Evolutionary conservation across 2,888 invertebrate species (phyloP).

Genomic region (Anthophora plumipes): DNA sequence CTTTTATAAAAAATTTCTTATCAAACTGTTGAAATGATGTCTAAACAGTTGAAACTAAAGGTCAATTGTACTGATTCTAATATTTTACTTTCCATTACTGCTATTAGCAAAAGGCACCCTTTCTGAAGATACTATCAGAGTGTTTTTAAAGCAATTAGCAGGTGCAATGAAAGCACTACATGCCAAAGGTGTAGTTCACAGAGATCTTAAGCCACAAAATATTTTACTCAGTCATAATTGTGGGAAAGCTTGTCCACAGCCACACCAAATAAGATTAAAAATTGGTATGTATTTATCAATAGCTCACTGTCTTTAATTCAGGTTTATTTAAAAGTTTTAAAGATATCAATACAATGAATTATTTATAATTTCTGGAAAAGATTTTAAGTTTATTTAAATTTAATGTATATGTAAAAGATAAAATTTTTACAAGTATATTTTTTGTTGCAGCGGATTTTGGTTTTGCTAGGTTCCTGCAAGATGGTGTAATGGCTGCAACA

Average conservation of each 20-base stretch:
- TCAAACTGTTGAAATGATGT: not conserved
- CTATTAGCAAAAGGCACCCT: conserved; percentile 93
- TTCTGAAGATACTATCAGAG: conserved; percentile 98
- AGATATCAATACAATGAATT: not conserved
- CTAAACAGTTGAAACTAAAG: not conserved
- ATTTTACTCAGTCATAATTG: conserved; percentile 96
- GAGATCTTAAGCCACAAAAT: conserved; percentile 99
- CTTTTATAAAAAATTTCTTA: conserved; percentile 7
- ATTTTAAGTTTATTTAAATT: not conserved
- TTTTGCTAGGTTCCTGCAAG: conserved; percentile 98
- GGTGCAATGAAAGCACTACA: conserved; percentile 99
- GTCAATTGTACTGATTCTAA: not conserved
- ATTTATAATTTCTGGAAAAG: not conserved
- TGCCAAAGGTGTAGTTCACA: conserved; percentile 98
- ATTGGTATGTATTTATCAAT: conserved; percentile 89
- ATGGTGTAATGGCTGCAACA: conserved; percentile 99
- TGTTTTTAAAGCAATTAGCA: conserved; percentile 98
- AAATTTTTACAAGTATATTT: conserved; percentile 24
- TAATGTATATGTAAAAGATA: not conserved
- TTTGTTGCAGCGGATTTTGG: conserved; percentile 96
- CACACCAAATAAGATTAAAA: conserved; percentile 96
- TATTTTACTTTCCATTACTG: conserved; percentile 20
- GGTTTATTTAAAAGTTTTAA: not conserved
- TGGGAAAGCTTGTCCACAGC: conserved; percentile 88
- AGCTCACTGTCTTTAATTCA: not conserved